Conservation (phyloP, 2,797 vertebrate species). For the Somateria mollissima region DNA sequence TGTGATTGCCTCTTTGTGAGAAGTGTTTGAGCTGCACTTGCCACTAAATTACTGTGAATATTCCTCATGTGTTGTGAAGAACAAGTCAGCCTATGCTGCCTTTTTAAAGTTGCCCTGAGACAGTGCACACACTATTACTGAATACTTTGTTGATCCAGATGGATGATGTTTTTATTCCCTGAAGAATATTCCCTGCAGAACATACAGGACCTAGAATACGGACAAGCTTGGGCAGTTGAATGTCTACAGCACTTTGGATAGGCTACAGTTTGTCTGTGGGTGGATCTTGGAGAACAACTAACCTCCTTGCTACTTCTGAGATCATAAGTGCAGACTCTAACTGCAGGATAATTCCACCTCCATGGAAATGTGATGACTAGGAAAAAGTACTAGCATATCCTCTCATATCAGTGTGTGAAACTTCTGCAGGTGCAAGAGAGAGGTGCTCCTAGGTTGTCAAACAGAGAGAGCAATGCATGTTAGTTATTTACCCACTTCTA, state of each 20-base stretch:
- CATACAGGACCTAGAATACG: not conserved
- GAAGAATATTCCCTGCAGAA: not conserved
- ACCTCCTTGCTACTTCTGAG: not conserved
- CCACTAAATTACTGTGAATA: not conserved
- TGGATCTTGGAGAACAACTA: not conserved
- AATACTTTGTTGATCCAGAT: not conserved
- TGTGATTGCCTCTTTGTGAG: not conserved
- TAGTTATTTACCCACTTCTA: not conserved
- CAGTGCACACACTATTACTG: not conserved
- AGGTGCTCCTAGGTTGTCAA: not conserved
- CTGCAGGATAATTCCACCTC: not conserved
- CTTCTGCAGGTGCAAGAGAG: not conserved
- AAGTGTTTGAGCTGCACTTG: not conserved
- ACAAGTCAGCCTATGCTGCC: not conserved
- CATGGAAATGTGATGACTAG: not conserved
- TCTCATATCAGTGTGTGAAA: not conserved
- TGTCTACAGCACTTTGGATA: not conserved
- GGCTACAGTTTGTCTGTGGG: not conserved
- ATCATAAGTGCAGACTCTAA: not conserved
- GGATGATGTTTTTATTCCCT: not conserved
- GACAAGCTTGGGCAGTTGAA: not conserved
- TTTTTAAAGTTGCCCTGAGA: not conserved
- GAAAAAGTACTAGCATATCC: fast-evolving
- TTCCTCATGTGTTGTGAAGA: not conserved
- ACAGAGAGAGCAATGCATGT: not conserved